Evolutionary conservation across 1,140 invertebrate genomes (phyloP).

Genomic region (Eumaeus atala): DNA sequence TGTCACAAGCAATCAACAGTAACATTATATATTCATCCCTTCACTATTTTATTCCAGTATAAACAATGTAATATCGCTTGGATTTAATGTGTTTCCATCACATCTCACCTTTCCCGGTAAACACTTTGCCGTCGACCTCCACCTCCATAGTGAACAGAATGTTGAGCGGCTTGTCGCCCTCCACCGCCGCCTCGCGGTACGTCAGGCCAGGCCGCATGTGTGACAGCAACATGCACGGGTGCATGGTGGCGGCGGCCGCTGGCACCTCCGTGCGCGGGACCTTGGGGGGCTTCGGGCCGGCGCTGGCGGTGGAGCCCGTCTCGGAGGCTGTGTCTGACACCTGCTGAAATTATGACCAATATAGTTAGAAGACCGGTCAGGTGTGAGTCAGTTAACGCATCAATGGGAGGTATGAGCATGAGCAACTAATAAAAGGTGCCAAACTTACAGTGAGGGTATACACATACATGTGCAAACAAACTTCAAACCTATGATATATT

Average conservation of each 20-base stretch:
- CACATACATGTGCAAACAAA: no score
- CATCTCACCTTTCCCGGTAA: conserved; percentile 63
- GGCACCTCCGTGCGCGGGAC: conserved; percentile 73
- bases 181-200: conserved; percentile 76
- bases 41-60: no score
- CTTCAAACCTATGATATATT: no score
- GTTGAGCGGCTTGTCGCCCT: conserved; percentile 77
- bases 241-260: conserved; percentile 76
- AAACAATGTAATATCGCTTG: no score
- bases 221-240: conserved; percentile 83
- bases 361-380: no score
- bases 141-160: conserved; percentile 72
- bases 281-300: conserved; percentile 24
- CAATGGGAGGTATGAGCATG: no score
- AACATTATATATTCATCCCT: no score
- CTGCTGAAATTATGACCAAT: conserved; percentile 7
- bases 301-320: conserved; percentile 7
- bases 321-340: conserved; percentile 5
- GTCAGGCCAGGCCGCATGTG: conserved; percentile 81
- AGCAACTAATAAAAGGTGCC: no score
- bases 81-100: no score
- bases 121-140: conserved; percentile 71
- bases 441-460: no score
- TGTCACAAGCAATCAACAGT: no score
- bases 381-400: no score